Evolutionary conservation across 2,113 vertebrate genomes (phyloP).

Genomic region (Catharus minimus): DNA sequence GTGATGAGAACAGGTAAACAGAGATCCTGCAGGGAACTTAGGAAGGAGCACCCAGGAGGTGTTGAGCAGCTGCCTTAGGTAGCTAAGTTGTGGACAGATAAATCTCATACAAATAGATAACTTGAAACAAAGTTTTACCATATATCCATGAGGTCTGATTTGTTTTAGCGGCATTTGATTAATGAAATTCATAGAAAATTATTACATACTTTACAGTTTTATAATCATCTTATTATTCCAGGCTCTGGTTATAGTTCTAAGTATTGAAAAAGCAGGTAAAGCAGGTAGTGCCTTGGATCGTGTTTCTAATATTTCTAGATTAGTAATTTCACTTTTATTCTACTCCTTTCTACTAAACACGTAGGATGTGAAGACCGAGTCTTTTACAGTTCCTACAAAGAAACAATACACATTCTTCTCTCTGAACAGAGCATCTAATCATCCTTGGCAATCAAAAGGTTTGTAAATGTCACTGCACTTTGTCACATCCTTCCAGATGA

Average conservation of each 20-base stretch:
- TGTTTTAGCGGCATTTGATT: background rate
- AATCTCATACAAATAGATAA: background rate
- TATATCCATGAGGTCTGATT: background rate
- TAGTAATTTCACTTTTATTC: background rate
- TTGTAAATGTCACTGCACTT: slow-evolving; percentile 67
- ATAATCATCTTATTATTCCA: background rate
- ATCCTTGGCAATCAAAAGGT: slow-evolving; percentile 34
- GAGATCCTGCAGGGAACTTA: background rate
- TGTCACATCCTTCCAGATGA: slow-evolving; percentile 31
- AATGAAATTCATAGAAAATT: background rate
- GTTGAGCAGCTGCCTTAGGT: background rate
- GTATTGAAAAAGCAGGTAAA: background rate
- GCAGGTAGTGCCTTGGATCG: background rate
- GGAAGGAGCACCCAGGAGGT: background rate
- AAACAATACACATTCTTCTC: background rate
- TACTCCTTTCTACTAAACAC: background rate
- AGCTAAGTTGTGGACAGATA: background rate
- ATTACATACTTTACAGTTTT: background rate
- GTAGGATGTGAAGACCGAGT: background rate
- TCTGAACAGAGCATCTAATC: slow-evolving; percentile 27
- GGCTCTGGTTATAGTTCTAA: background rate
- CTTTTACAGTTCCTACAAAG: background rate
- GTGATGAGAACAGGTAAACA: background rate
- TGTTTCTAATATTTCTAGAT: background rate
- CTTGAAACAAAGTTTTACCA: background rate